A percentile compares a stretch with the other conserved stretches of the same genome.
These are phyloP conservation scores for Stictocephala bisonia DNA, from an alignment of 2,888 invertebrate genomes.

Conservation along the genomic window DNA sequence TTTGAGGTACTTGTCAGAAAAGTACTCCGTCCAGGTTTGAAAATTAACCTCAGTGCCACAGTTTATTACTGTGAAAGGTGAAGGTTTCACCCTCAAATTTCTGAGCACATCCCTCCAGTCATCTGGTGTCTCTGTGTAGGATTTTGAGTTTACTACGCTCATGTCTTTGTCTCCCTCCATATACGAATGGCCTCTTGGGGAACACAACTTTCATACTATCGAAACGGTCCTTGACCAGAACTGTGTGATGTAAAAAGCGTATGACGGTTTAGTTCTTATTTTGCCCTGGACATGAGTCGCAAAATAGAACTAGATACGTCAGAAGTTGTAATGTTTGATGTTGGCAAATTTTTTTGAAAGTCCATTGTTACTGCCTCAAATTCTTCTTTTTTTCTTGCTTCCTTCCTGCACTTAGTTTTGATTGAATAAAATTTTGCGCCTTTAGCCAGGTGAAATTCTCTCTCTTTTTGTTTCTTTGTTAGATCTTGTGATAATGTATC, in stretches of 20 bases:
- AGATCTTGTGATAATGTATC: constrained; percentile 15
- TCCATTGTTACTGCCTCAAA: constrained; percentile 45
- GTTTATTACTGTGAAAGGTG: constrained; percentile 54
- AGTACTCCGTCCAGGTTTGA: constrained; percentile 27
- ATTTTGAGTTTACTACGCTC: constrained; percentile 20
- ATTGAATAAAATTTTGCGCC: constrained; percentile 36
- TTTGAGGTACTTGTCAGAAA: not conserved
- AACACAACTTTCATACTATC: constrained; percentile 36
- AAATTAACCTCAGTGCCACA: constrained; percentile 18
- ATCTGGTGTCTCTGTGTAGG: constrained; percentile 37
- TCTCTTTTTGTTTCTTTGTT: constrained; percentile 12
- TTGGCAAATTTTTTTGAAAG: constrained; percentile 49
- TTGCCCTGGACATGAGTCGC: constrained; percentile 43
- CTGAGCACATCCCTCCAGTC: constrained; percentile 52
- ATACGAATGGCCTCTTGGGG: constrained; percentile 49
- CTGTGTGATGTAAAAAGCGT: constrained; percentile 41
- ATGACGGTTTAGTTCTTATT: constrained; percentile 50
- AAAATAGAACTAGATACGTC: constrained; percentile 48
- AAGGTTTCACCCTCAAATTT: constrained; percentile 55
- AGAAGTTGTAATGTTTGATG: constrained; percentile 50
- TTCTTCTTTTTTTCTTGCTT: constrained; percentile 25
- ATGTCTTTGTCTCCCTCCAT: constrained; percentile 48
- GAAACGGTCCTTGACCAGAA: constrained; percentile 30
- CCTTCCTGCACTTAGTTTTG: constrained; percentile 36
- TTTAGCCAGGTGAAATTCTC: constrained; percentile 39